Conservation (phyloP, 2,888 invertebrate genomes). For the Volucella inflata region DNA sequence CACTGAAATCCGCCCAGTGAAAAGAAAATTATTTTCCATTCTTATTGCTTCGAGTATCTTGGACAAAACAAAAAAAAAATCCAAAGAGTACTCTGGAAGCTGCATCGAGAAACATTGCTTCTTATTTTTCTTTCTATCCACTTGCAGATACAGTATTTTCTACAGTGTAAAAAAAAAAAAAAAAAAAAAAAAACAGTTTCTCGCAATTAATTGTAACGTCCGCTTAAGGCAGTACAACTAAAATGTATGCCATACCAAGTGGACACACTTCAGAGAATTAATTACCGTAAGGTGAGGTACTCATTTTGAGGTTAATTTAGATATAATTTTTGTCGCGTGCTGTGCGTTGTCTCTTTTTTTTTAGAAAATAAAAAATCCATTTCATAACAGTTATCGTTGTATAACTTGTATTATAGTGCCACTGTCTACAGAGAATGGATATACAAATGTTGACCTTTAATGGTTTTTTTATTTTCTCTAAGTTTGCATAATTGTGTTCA, state of each 20-base stretch:
- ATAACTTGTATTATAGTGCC: no score
- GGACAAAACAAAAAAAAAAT: not conserved
- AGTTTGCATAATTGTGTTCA: no score
- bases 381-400: not conserved
- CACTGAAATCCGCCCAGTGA: not conserved
- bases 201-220: slow-evolving; percentile 3
- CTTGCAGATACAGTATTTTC: no score
- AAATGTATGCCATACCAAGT: not conserved
- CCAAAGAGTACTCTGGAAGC: not conserved
- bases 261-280: not conserved
- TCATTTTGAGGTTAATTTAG: not conserved
- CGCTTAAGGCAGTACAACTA: not conserved
- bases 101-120: not conserved
- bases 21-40: not conserved
- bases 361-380: not conserved
- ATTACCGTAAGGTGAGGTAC: not conserved
- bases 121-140: not conserved
- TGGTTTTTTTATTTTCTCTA: no score
- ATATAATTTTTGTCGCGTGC: not conserved
- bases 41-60: not conserved
- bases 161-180: not conserved
- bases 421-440: no score
- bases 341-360: not conserved
- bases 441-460: no score
- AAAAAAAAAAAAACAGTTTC: not conserved